A percentile compares a stretch with the other conserved stretches of the same genome.
Conservation (phyloP, 2,113 vertebrate species). For the Erythrolamprus reginae region DNA sequence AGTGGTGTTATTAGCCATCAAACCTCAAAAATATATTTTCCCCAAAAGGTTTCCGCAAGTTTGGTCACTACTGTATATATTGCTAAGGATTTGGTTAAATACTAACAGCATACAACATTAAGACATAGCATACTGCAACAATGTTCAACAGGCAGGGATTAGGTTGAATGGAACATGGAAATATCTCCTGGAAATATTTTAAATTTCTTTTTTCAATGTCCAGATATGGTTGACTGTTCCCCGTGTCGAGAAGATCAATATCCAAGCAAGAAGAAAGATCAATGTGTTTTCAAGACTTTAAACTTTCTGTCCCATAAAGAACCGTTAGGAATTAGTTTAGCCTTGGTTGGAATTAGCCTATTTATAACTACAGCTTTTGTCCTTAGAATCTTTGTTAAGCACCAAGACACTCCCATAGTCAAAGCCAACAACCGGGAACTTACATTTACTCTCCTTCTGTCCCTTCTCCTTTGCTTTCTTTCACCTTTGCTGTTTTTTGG, state of each 20-base stretch:
- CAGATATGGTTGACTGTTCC: not conserved
- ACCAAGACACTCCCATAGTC: not conserved
- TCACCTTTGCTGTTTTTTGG: not conserved
- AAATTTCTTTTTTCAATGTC: not conserved
- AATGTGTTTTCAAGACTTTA: not conserved
- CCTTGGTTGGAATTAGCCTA: not conserved
- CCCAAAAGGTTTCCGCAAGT: too few relatives aligned
- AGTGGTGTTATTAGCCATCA: too few relatives aligned
- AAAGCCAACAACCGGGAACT: not conserved
- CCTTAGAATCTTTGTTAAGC: not conserved
- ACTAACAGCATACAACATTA: not conserved
- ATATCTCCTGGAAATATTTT: not conserved
- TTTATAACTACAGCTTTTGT: not conserved
- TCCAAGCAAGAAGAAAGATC: not conserved
- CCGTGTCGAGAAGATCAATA: not conserved
- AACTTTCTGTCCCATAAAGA: not conserved
- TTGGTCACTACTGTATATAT: not conserved
- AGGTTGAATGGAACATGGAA: not conserved
- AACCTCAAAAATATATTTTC: too few relatives aligned
- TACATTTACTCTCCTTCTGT: not conserved
- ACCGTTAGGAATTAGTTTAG: not conserved
- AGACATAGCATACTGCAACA: not conserved
- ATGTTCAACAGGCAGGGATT: not conserved
- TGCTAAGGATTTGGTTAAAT: not conserved
- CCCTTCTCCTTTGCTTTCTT: not conserved